phyloP scores from a whole-genome alignment of 2,113 vertebrate genomes.

The Ancistrus triradiatus region DNA sequence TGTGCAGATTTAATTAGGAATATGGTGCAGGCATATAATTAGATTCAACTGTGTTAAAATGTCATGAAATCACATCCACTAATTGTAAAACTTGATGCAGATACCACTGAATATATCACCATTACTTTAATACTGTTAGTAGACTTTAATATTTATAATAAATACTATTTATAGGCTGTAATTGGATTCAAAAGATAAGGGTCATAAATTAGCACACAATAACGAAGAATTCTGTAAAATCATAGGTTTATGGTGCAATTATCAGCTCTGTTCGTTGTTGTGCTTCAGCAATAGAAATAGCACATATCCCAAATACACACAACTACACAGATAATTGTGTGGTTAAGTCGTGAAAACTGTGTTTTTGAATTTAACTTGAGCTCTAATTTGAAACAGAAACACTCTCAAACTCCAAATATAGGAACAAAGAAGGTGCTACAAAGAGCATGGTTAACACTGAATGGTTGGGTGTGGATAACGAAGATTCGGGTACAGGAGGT shows the following conservation, averaged over 20 bases:
- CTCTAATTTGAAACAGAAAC: background rate
- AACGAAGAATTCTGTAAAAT: slow-evolving; percentile 54
- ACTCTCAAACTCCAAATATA: background rate
- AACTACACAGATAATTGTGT: no score
- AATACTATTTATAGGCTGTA: slow-evolving; percentile 65
- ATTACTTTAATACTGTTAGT: no score
- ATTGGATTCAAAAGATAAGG: slow-evolving; percentile 65
- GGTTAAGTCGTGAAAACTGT: background rate
- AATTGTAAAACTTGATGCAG: slow-evolving; percentile 57
- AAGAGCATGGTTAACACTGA: background rate
- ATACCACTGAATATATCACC: slow-evolving; percentile 62
- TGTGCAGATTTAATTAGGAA: no score
- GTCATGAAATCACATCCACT: no score
- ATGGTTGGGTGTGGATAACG: no score
- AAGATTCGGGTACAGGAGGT: no score
- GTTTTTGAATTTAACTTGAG: background rate
- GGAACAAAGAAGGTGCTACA: no score
- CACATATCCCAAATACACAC: no score
- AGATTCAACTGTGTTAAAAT: no score
- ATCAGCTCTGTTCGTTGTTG: background rate
- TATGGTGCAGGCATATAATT: no score
- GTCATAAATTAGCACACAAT: slow-evolving; percentile 59
- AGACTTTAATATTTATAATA: slow-evolving; percentile 67
- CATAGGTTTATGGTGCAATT: slow-evolving; percentile 1
- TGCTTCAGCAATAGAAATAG: no score